phyloP scores from a whole-genome alignment of 2,113 vertebrate species.

The Raja brachyura region DNA sequence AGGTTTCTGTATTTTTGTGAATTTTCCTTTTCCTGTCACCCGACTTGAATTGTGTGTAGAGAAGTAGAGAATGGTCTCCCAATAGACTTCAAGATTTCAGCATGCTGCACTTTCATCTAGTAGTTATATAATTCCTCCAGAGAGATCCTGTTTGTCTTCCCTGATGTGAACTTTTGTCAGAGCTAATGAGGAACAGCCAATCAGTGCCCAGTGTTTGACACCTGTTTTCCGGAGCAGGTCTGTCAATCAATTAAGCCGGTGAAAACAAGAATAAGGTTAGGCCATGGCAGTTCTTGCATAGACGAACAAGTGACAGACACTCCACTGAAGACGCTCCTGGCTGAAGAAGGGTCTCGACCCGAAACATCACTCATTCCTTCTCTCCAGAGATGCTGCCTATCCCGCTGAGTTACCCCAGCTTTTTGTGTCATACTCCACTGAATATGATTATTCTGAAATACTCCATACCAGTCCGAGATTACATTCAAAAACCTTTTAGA shows the following conservation, averaged over 20 bases:
- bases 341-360: too few relatives aligned
- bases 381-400: too few relatives aligned
- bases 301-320: not conserved
- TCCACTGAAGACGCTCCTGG: not conserved
- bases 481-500: not conserved
- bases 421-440: too few relatives aligned
- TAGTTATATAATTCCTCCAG: slow-evolving; percentile 22
- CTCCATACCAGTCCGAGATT: not conserved
- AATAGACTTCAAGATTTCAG: not conserved
- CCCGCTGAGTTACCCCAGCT: too few relatives aligned
- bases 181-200: not conserved
- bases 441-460: not conserved
- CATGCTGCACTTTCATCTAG: not conserved
- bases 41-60: too few relatives aligned
- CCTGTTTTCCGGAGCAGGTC: not conserved
- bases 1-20: not conserved
- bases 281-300: not conserved
- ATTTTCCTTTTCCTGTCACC: not conserved
- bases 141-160: not conserved
- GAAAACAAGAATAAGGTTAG: not conserved
- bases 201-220: not conserved
- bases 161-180: too few relatives aligned
- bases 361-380: too few relatives aligned
- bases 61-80: not conserved
- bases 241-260: not conserved